Evolutionary conservation across 2,113 vertebrate genomes (phyloP), one percentile per base, ranked within the genome.

Genomic region (Protobothrops mucrosquamatus): DNA sequence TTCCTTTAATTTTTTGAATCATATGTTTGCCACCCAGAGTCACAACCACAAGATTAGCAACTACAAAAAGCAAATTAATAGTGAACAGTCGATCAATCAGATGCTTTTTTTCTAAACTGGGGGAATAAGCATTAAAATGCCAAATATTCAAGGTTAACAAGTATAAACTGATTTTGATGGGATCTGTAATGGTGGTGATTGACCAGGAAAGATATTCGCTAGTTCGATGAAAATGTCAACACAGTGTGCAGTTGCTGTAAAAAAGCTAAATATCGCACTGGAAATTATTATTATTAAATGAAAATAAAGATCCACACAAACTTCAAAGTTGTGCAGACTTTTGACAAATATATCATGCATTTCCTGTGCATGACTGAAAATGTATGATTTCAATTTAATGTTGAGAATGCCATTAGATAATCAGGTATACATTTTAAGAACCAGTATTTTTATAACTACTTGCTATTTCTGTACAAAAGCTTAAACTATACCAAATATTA

Each of bases 401-500:
- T 92, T 81, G 81, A 55, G 0, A 39, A 92, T 89, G 93, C 52
- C 3, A 0, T 54, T 22, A 96, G 85, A 93, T 93, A 93, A n/a
- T 92, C 59, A 57, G 3, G 55, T 64, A 29, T 20, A 89, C 3
- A 6, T 95, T 93, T 88, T 51, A 57, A 29, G 14, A 95, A 87
- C 11, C 43, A 18, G 61, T 29, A 94, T 92, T 93, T 92, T 93
- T 46, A 85, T 57, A 48, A 56, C 46, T 93, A 3, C 12, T 93
- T 52, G 46, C 56, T 6, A 96, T 55, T 81, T 87, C 87, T 81
- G 11, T n/a, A 55, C 93, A 11, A 64, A 74, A 29, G 3, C 11
- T 89, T 92, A 93, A 85, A 46, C 93, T 87, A 93, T 85, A 85
- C 51, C 29, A 88, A 91, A 15, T 89, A n/a, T 6, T 57, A 88